Evolutionary conservation across 2,113 vertebrate genomes (phyloP).

Genomic region (Rana temporaria): DNA sequence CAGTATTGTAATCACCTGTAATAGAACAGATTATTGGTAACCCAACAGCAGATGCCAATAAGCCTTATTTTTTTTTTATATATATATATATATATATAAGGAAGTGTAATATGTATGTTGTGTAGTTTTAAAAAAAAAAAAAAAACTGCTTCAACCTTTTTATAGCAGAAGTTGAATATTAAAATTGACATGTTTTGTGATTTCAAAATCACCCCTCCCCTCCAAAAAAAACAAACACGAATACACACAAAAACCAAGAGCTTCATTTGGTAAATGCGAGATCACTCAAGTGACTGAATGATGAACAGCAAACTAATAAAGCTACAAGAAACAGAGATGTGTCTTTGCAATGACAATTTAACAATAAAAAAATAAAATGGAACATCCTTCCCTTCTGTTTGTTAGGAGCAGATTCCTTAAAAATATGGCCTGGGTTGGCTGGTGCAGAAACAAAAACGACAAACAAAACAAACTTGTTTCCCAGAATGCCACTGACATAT

Average conservation of each 20-base stretch:
- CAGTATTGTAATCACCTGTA: too few relatives aligned
- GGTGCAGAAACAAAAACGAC: not conserved
- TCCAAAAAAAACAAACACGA: not conserved
- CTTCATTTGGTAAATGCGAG: constrained; percentile 35
- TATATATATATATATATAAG: too few relatives aligned
- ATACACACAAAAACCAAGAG: constrained; percentile 27
- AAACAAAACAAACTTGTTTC: not conserved
- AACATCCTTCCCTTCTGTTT: not conserved
- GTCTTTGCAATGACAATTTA: too few relatives aligned
- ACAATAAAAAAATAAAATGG: not conserved
- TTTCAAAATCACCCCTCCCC: too few relatives aligned
- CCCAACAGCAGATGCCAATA: too few relatives aligned
- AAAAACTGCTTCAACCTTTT: too few relatives aligned
- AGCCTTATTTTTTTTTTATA: too few relatives aligned
- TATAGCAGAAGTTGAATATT: too few relatives aligned
- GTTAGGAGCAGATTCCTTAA: not conserved
- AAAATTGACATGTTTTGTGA: too few relatives aligned
- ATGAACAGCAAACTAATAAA: constrained; percentile 4
- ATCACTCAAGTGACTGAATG: constrained; percentile 7
- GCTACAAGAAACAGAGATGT: constrained; percentile 22
- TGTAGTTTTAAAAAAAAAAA: too few relatives aligned
- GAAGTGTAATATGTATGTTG: too few relatives aligned
- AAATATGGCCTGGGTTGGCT: not conserved
- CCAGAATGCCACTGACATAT: not conserved
- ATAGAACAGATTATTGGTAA: too few relatives aligned